A percentile compares a stretch with the other conserved stretches of the same genome.
These are phyloP conservation scores for Pissodes strobi DNA, from an alignment of 1,140 invertebrate genomes.

Conservation along the genomic window DNA sequence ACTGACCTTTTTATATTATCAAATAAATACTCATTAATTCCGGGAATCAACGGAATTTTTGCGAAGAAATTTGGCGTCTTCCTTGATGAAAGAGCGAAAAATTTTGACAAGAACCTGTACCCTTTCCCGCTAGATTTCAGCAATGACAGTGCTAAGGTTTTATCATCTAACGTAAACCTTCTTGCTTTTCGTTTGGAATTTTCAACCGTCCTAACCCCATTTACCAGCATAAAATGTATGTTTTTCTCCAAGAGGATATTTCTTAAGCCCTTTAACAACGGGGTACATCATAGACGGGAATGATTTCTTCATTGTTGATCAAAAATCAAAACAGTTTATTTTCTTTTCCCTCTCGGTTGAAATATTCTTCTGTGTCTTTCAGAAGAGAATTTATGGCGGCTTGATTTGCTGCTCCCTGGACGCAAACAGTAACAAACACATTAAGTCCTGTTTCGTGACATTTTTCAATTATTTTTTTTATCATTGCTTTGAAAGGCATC, in stretches of 20 bases:
- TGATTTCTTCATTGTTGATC: constrained; percentile 41
- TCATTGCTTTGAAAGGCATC: too few species aligned
- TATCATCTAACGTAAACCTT: constrained; percentile 40
- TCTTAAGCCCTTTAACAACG: constrained; percentile 50
- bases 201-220: too few species aligned
- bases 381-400: constrained; percentile 42
- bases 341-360: constrained; percentile 26
- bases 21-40: constrained; percentile 41
- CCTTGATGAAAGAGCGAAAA: constrained; percentile 36
- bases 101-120: constrained; percentile 37
- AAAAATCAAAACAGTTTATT: constrained; percentile 35
- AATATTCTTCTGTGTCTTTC: constrained; percentile 5
- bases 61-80: constrained; percentile 40
- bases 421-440: constrained; percentile 46
- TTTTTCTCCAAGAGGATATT: constrained; percentile 51
- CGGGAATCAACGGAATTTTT: constrained; percentile 39
- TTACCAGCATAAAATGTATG: constrained; percentile 33
- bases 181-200: constrained; percentile 31
- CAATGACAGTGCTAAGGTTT: constrained; percentile 41
- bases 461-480: constrained; percentile 37
- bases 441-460: constrained; percentile 40
- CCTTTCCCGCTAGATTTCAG: constrained; percentile 43
- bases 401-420: constrained; percentile 43
- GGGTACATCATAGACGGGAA: constrained; percentile 48
- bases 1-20: constrained; percentile 5